Conservation (phyloP, 2,113 vertebrate species). For the Sinocyclocheilus anophthalmus region DNA sequence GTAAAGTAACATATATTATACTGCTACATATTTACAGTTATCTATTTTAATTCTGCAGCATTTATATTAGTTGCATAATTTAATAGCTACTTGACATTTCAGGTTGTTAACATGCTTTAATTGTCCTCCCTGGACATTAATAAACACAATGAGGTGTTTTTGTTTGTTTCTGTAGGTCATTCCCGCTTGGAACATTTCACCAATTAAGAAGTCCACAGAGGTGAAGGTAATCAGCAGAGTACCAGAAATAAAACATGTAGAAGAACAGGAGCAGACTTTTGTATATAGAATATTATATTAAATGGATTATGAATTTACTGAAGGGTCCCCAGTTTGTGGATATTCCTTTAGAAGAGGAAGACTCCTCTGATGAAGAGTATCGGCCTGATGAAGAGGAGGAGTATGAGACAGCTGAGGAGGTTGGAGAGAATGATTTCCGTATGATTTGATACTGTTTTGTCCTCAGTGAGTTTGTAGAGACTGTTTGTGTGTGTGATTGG, state of each 20-base stretch:
- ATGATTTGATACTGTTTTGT: not conserved
- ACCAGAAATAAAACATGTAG: not conserved
- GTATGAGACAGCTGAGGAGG: conserved; percentile 90
- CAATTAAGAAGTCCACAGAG: conserved; percentile 89
- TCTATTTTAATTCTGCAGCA: not conserved
- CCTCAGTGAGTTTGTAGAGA: not conserved
- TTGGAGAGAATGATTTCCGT: conserved; percentile 48
- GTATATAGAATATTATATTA: not conserved
- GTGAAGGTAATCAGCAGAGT: conserved; percentile 70
- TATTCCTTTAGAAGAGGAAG: conserved; percentile 93
- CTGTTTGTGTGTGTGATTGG: conserved; percentile 30
- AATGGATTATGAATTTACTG: not conserved
- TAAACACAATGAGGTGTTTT: not conserved
- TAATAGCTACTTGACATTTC: not conserved
- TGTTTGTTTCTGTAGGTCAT: conserved; percentile 80
- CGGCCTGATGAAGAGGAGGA: conserved; percentile 94
- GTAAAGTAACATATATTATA: not conserved
- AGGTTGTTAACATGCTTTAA: not conserved
- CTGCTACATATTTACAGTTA: not conserved
- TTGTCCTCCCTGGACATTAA: not conserved
- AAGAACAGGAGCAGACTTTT: too few species aligned
- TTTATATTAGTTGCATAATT: not conserved
- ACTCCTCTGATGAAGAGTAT: conserved; percentile 97
- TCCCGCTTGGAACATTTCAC: conserved; percentile 94
- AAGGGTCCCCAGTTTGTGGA: conserved; percentile 94